A percentile compares a stretch with the other conserved stretches of the same genome.
Conservation (phyloP, 2,797 vertebrate species). For the Lacerta agilis region DNA sequence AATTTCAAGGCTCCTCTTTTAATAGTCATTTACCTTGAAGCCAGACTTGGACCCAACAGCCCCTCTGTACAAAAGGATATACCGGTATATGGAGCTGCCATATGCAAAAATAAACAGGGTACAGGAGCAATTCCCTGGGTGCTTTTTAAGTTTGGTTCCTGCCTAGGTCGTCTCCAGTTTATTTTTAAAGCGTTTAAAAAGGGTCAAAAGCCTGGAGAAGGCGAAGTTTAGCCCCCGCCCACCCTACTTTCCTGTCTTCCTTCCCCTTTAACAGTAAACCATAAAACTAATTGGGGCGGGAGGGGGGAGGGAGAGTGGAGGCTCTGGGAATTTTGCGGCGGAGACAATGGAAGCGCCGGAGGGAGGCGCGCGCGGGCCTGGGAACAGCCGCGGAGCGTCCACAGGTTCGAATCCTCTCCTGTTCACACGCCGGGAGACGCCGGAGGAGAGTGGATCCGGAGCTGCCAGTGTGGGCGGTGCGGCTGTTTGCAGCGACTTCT, state of each 20-base stretch:
- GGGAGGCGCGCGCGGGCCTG: conserved; percentile 10
- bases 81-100: no score
- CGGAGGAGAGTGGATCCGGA: neutral
- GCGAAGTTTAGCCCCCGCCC: neutral
- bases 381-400: conserved; percentile 22
- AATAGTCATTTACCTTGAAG: no score
- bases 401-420: conserved; percentile 9
- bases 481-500: no score
- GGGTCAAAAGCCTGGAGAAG: neutral
- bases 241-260: rapidly evolving
- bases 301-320: neutral
- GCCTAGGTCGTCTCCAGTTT: neutral
- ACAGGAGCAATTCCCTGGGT: neutral
- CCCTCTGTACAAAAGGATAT: no score
- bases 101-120: neutral
- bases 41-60: no score
- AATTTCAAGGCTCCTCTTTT: no score
- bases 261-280: neutral
- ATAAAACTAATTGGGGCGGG: neutral
- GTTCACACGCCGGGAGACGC: neutral
- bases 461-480: neutral
- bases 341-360: conserved; percentile 33
- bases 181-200: neutral
- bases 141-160: neutral
- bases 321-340: neutral